Conservation (phyloP, 2,888 invertebrate species). For the Acronicta alni region DNA sequence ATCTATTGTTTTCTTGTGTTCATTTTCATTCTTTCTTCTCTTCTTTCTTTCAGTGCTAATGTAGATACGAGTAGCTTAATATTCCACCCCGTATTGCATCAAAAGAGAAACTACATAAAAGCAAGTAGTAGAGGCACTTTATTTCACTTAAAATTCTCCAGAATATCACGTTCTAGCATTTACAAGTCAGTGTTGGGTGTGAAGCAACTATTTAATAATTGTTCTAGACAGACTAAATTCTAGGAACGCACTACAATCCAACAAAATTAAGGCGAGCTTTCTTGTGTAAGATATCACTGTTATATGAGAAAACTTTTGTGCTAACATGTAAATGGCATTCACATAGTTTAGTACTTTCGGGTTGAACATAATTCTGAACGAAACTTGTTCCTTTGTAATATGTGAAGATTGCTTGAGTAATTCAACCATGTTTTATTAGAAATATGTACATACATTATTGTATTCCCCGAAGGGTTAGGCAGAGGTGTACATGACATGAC, state of each 20-base stretch:
- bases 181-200: background rate
- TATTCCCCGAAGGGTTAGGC: no score
- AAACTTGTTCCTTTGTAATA: background rate
- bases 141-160: background rate
- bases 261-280: slow-evolving; percentile 6
- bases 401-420: background rate
- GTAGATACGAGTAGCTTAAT: background rate
- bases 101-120: slow-evolving; percentile 2
- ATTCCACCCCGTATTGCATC: background rate
- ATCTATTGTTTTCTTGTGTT: no score
- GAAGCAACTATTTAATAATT: slow-evolving; percentile 36
- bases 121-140: background rate
- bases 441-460: no score
- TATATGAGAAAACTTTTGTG: slow-evolving; percentile 13
- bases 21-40: no score
- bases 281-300: slow-evolving; percentile 1
- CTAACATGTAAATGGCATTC: background rate
- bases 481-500: no score
- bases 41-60: no score
- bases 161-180: slow-evolving; percentile 14
- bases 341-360: background rate
- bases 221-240: slow-evolving; percentile 14
- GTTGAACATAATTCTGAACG: background rate
- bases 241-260: slow-evolving; percentile 12
- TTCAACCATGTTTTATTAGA: background rate